phyloP scores from a whole-genome alignment of 1,140 invertebrate genomes.

The Saccostrea cuccullata region DNA sequence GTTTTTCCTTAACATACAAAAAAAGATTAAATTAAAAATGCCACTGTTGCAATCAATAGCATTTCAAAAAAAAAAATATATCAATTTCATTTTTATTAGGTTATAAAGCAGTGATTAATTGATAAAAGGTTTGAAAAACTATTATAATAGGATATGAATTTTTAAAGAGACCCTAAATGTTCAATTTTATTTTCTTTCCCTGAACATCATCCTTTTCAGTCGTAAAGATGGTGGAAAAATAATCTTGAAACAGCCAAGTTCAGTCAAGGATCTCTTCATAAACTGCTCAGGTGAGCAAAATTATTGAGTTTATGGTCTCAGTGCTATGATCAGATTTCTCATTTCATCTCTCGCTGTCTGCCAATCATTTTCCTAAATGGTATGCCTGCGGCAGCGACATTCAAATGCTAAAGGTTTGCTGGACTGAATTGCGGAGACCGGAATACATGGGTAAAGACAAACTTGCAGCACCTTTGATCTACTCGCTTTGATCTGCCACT shows the following conservation, averaged over 20 bases:
- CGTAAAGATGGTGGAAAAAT: neutral
- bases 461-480: constrained; percentile 49
- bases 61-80: neutral
- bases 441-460: constrained; percentile 55
- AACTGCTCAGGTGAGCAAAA: constrained; percentile 32
- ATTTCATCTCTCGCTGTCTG: constrained; percentile 19
- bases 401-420: constrained; percentile 41
- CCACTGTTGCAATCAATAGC: too few relatives aligned
- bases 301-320: constrained; percentile 18
- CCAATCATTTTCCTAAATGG: constrained; percentile 35
- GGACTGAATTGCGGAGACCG: constrained; percentile 54
- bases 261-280: constrained; percentile 30
- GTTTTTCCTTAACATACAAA: neutral
- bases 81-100: neutral
- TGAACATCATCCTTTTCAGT: too few relatives aligned
- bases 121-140: neutral
- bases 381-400: constrained; percentile 27
- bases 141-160: neutral
- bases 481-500: constrained; percentile 54
- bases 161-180: neutral
- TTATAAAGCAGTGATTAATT: neutral
- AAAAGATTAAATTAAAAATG: neutral
- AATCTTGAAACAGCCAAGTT: neutral
- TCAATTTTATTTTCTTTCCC: neutral
- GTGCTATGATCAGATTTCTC: constrained; percentile 30